Conservation (phyloP, 2,888 invertebrate species). For the Cantharis rustica region DNA sequence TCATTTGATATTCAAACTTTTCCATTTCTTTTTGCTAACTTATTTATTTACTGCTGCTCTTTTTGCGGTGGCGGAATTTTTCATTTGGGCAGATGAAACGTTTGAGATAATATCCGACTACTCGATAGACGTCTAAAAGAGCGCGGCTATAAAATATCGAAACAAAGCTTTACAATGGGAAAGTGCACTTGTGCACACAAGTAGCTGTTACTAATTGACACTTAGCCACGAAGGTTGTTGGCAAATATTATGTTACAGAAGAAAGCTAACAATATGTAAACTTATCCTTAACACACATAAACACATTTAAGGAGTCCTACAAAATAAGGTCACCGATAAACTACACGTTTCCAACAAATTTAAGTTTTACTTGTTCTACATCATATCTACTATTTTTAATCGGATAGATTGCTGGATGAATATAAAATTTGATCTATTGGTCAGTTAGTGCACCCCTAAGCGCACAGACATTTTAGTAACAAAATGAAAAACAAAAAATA, state of each 20-base stretch:
- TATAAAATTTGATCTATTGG: neutral
- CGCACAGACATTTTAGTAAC: no score
- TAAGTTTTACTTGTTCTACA: neutral
- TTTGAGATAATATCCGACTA: neutral
- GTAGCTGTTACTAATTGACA: constrained; percentile 55
- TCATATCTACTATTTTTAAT: neutral
- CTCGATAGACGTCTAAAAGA: constrained; percentile 6
- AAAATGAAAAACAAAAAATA: no score
- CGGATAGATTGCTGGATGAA: neutral
- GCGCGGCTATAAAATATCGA: constrained; percentile 14
- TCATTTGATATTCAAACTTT: constrained; percentile 10
- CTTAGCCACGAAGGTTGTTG: constrained; percentile 49
- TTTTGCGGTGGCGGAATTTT: neutral
- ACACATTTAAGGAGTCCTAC: neutral
- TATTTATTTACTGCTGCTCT: neutral
- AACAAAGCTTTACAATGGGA: constrained; percentile 37
- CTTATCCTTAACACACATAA: constrained; percentile 36
- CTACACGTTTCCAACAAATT: neutral
- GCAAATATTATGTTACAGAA: constrained; percentile 53
- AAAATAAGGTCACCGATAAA: constrained; percentile 3
- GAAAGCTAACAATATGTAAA: constrained; percentile 53
- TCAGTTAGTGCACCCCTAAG: neutral
- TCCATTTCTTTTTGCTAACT: neutral
- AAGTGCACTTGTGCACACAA: constrained; percentile 47
- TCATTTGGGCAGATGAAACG: neutral